Base-by-base conservation (phyloP, 2,797 vertebrate genomes). In the Ataeniobius toweri region DNA sequence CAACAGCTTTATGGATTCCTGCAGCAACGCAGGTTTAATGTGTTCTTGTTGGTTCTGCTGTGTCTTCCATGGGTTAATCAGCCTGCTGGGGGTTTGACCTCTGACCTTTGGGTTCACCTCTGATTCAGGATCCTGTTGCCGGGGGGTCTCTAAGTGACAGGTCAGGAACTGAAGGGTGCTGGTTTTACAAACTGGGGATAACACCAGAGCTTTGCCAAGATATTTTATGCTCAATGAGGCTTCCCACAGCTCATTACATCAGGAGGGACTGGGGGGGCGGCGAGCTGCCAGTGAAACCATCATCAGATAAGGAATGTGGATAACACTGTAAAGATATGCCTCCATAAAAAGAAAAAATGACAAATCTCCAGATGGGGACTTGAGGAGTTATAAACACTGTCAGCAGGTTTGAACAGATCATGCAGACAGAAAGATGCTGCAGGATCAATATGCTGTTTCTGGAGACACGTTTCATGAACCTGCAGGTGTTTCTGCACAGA, bases 281-380 rank as follows among this genome's bases (percentile, higher is more conserved):
- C 22, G 0, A 68, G 72, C 59, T 67, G 39, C 51, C 8, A 26
- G 79, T 73, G 79, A 87, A 87, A 82, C 88, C 86, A 81, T 80
- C 85, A 89, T 88, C 80, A 69, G 89, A 92, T 92, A 82, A 85
- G 86, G 86, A 89, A 92, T 92, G 89, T 81, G 88, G 93, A 93
- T 93, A 91, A 90, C 70, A 14, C 55, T 82, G 75, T 71, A 73
- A 59, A 41, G 73, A 85, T 81, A 74, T 83, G 84, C 90, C 84
- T 78, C 86, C 82, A 88, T 80, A 39, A 65, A 70, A 70, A 82
- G 36, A 3, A 36, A 36, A 3, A 36, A 85, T 77, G 36, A 36
- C 3, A 3, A 36, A 85, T 77, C 16, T 67, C 76, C 58, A 79
- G 77, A 71, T 41, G 12, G 72, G 36, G 36, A 36, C 36, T 36